Evolutionary conservation across 2,113 vertebrate genomes (phyloP).

Genomic region (Centropristis striata): DNA sequence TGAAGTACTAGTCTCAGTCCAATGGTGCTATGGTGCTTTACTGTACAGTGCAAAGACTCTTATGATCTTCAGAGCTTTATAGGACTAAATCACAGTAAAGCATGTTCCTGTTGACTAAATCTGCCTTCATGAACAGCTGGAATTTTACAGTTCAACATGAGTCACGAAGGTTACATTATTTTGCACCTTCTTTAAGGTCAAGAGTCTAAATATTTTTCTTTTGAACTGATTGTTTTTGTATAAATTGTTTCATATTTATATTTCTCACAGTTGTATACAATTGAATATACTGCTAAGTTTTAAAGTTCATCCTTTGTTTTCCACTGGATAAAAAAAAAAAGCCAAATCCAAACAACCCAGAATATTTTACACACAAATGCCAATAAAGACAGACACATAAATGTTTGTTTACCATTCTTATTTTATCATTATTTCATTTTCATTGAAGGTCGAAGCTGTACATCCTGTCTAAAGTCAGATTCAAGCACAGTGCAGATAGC

Average conservation of each 20-base stretch:
- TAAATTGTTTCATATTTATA: conserved; percentile 77
- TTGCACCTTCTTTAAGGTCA: conserved; percentile 13
- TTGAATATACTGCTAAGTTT: conserved; percentile 31
- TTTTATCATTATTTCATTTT: conserved; percentile 79
- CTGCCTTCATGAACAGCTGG: conserved; percentile 11
- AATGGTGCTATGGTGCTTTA: conserved; percentile 56
- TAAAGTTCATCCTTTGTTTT: conserved; percentile 15
- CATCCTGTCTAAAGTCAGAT: conserved; percentile 86
- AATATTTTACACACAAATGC: background rate
- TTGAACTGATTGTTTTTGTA: conserved; percentile 44
- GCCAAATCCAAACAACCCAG: background rate
- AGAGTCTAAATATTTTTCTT: conserved; percentile 20
- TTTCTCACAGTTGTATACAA: conserved; percentile 50
- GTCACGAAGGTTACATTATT: background rate
- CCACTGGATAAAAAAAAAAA: conserved; percentile 9
- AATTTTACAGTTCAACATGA: background rate
- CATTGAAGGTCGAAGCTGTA: conserved; percentile 87
- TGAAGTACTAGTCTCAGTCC: conserved; percentile 47
- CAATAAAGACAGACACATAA: conserved; percentile 62
- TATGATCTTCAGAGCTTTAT: conserved; percentile 6
- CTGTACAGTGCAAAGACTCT: conserved; percentile 23
- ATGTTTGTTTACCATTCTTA: conserved; percentile 71
- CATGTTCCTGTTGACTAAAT: conserved; percentile 21
- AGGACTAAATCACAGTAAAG: conserved; percentile 12
- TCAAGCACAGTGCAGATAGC: conserved; percentile 90